Evolutionary conservation across 2,113 vertebrate genomes (phyloP).

Genomic region (Egretta garzetta): DNA sequence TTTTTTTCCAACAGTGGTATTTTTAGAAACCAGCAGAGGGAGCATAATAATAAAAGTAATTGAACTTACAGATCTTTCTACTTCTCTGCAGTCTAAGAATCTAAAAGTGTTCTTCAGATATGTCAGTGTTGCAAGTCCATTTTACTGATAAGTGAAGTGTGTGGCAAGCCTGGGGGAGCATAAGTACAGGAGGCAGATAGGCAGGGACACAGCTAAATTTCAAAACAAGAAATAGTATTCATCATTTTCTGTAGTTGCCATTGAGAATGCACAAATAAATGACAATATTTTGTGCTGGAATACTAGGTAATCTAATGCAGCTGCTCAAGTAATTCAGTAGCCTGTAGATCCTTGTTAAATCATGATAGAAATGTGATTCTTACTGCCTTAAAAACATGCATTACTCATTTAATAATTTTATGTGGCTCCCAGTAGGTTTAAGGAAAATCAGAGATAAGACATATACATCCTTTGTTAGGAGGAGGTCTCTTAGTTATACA

Average conservation of each 20-base stretch:
- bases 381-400: neutral
- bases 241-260: neutral
- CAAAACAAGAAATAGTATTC: neutral
- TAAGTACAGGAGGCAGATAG: neutral
- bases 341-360: neutral
- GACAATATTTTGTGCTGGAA: neutral
- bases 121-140: neutral
- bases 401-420: neutral
- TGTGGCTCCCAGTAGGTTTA: neutral
- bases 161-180: neutral
- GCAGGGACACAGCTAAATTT: neutral
- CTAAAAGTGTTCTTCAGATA: neutral
- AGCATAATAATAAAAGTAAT: constrained; percentile 19
- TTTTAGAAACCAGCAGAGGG: constrained; percentile 41
- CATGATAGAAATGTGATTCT: neutral
- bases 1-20: neutral
- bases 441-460: neutral
- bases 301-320: neutral
- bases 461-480: neutral
- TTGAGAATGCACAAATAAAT: neutral
- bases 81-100: neutral
- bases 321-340: neutral
- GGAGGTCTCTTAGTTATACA: neutral
- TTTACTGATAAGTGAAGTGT: neutral
- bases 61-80: neutral